phyloP scores from a whole-genome alignment of 64 coral and sea anemone genomes.

The Stichodactyla mertensii region DNA sequence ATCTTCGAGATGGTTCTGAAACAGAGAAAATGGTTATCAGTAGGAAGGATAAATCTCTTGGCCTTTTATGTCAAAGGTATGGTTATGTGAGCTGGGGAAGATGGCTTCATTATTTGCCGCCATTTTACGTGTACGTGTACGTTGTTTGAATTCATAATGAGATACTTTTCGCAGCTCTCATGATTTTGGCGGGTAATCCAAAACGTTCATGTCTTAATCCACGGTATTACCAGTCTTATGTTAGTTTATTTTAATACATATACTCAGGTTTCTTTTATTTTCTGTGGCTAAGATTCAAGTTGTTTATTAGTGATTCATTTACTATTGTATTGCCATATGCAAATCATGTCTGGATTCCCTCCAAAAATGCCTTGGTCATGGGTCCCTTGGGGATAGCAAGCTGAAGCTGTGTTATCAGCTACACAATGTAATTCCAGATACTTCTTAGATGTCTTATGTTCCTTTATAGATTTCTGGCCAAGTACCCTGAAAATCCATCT shows the following conservation, averaged over 20 bases:
- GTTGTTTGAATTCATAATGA: conserved; percentile 77
- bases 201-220: background rate
- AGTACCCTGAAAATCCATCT: conserved; percentile 79
- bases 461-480: conserved; percentile 80
- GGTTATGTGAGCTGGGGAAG: background rate
- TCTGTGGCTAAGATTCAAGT: background rate
- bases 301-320: background rate
- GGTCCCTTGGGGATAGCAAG: background rate
- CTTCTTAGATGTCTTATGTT: background rate
- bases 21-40: conserved; percentile 72
- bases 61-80: conserved; percentile 90
- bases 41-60: conserved; percentile 90
- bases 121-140: conserved; percentile 46
- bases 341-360: conserved; percentile 10
- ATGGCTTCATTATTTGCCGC: conserved; percentile 39
- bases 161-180: background rate
- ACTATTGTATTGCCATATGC: background rate
- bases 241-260: no score
- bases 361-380: background rate
- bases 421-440: background rate
- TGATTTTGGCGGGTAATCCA: conserved; percentile 10
- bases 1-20: conserved; percentile 7
- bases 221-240: no score
- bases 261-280: background rate
- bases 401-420: background rate